Percentiles rank a stretch among this genome's conserved stretches.
Evolutionary conservation across 2,797 vertebrate genomes (phyloP).

Genomic region (Micrastur ruficollis): DNA sequence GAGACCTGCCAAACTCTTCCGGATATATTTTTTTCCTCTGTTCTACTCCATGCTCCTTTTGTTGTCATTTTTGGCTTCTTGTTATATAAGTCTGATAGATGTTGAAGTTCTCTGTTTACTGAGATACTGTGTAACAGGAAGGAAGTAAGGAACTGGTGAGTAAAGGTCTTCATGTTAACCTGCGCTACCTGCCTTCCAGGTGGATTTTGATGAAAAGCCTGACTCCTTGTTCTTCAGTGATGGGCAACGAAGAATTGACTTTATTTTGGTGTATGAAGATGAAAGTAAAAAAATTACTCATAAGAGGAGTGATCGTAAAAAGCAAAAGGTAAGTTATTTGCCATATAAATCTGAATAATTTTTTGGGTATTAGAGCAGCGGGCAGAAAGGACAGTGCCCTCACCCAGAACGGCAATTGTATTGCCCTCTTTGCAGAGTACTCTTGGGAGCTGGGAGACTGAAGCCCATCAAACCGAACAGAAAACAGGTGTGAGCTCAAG

Average conservation of each 20-base stretch:
- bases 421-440: background rate
- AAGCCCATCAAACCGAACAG: background rate
- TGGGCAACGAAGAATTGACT: conserved; percentile 87
- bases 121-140: background rate
- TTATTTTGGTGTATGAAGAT: conserved; percentile 90
- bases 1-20: background rate
- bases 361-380: background rate
- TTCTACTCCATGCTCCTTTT: background rate
- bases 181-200: conserved; percentile 71
- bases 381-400: background rate
- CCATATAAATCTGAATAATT: background rate
- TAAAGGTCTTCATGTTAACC: background rate
- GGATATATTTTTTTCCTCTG: background rate
- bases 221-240: conserved; percentile 91
- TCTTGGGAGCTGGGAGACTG: background rate
- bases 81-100: background rate
- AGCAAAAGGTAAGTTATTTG: conserved; percentile 76
- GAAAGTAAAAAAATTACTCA: conserved; percentile 83
- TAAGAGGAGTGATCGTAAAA: conserved; percentile 76
- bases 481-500: background rate
- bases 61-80: background rate
- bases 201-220: conserved; percentile 83
- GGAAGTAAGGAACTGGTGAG: background rate
- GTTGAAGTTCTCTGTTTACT: background rate
- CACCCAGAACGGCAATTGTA: background rate